Conservation (phyloP, 2,797 vertebrate species). For the Labroides dimidiatus region DNA sequence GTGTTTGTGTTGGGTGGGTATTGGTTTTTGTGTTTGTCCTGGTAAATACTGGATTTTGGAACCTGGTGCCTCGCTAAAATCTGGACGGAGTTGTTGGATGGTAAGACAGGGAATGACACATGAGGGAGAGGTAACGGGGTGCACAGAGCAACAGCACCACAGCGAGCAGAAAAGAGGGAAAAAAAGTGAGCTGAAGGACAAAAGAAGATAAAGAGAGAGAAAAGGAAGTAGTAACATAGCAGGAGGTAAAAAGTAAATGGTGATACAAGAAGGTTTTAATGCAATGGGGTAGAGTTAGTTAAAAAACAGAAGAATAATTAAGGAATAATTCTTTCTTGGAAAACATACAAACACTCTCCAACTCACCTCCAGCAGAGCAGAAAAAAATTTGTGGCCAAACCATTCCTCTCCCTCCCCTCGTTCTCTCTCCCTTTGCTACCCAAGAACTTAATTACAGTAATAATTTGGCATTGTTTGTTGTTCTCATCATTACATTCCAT, state of each 20-base stretch:
- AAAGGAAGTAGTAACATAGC: constrained; percentile 1
- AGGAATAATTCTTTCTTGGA: constrained; percentile 28
- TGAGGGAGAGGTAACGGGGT: constrained; percentile 50
- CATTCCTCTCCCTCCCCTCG: constrained; percentile 36
- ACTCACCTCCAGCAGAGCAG: constrained; percentile 50
- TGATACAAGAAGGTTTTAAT: neutral
- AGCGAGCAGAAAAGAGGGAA: constrained; percentile 17
- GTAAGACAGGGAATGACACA: constrained; percentile 52
- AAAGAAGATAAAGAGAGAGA: neutral
- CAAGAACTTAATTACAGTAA: constrained; percentile 70
- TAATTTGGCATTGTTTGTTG: constrained; percentile 76
- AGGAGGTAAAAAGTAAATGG: neutral
- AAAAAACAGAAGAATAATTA: constrained; percentile 14
- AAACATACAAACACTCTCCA: constrained; percentile 23
- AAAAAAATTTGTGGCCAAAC: constrained; percentile 50
- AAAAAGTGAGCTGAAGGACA: constrained; percentile 7
- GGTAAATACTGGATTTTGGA: constrained; percentile 73
- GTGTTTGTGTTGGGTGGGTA: constrained; percentile 69
- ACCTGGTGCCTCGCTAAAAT: constrained; percentile 58
- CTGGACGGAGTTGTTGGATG: constrained; percentile 62
- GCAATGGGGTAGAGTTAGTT: constrained; percentile 2
- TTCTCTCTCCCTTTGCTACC: constrained; percentile 43
- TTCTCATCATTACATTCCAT: constrained; percentile 51
- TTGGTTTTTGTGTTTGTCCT: constrained; percentile 77
- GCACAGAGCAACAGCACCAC: constrained; percentile 25